A percentile compares a stretch with the other conserved stretches of the same genome.
Evolutionary conservation across 1,140 invertebrate genomes (phyloP).

Genomic region (Drosophila nasuta): DNA sequence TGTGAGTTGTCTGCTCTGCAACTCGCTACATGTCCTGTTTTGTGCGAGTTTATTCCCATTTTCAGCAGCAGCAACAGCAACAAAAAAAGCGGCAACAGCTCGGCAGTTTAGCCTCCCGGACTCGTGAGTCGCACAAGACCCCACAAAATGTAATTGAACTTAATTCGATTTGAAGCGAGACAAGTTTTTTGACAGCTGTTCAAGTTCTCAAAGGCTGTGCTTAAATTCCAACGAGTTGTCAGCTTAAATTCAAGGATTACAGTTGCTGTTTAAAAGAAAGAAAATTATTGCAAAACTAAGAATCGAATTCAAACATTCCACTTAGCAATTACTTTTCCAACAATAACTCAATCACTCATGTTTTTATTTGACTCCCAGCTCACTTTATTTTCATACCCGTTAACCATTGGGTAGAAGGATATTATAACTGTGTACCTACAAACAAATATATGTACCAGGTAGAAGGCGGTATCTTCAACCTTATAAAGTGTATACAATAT

Average conservation of each 20-base stretch:
- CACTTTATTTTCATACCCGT: neutral
- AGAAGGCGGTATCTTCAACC: too few species aligned
- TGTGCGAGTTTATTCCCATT: slow-evolving; percentile 69
- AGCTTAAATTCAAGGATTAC: slow-evolving; percentile 7
- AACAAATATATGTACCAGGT: too few species aligned
- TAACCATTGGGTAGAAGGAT: too few species aligned
- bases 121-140: slow-evolving; percentile 28
- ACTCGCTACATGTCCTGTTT: slow-evolving; percentile 35
- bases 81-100: slow-evolving; percentile 48
- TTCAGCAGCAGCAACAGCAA: slow-evolving; percentile 37
- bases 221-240: too few species aligned
- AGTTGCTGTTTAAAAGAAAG: neutral
- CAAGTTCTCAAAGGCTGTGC: slow-evolving; percentile 65
- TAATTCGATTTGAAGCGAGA: slow-evolving; percentile 80
- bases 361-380: neutral
- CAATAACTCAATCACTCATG: slow-evolving; percentile 35
- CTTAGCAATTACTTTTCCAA: slow-evolving; percentile 24
- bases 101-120: slow-evolving; percentile 35
- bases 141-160: slow-evolving; percentile 76
- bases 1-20: slow-evolving; percentile 35
- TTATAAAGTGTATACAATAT: too few species aligned
- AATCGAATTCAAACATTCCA: slow-evolving; percentile 12
- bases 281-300: neutral
- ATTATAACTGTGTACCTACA: too few species aligned
- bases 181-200: slow-evolving; percentile 77